Conservation (phyloP, 2,113 vertebrate species). For the Eupsittula cactorum region DNA sequence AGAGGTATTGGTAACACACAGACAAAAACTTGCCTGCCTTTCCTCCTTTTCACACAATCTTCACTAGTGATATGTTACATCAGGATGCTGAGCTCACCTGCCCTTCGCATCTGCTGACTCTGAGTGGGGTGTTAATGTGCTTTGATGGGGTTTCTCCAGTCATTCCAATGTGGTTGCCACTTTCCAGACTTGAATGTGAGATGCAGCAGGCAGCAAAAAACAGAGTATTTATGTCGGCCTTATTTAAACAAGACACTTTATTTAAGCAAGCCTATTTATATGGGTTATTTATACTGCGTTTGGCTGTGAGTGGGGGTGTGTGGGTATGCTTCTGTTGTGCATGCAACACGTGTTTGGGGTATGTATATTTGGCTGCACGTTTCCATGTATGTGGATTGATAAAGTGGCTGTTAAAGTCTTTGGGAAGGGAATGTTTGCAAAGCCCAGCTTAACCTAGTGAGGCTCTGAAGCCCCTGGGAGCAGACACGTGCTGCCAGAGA, state of each 20-base stretch:
- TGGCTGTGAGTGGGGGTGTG: constrained; percentile 17
- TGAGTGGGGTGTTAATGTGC: not conserved
- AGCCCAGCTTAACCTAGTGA: not conserved
- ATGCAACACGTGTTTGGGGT: not conserved
- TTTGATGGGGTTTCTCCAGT: not conserved
- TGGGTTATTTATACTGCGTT: not conserved
- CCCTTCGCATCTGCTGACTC: not conserved
- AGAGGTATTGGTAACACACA: not conserved
- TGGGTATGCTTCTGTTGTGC: constrained; percentile 16
- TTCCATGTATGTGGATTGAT: not conserved
- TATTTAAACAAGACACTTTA: constrained; percentile 33
- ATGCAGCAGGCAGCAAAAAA: not conserved
- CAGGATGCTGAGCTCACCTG: not conserved
- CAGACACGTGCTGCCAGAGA: not conserved
- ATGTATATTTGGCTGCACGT: constrained; percentile 3
- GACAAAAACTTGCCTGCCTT: not conserved
- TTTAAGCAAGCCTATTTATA: constrained; percentile 44
- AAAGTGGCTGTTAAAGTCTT: not conserved
- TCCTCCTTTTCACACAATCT: not conserved
- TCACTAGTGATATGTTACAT: not conserved
- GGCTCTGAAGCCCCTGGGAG: not conserved
- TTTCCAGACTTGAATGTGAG: not conserved
- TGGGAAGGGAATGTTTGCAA: not conserved
- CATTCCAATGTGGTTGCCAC: not conserved
- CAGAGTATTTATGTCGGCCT: not conserved